Conservation (phyloP, 2,888 invertebrate species). For the Serrognathus titanus region DNA sequence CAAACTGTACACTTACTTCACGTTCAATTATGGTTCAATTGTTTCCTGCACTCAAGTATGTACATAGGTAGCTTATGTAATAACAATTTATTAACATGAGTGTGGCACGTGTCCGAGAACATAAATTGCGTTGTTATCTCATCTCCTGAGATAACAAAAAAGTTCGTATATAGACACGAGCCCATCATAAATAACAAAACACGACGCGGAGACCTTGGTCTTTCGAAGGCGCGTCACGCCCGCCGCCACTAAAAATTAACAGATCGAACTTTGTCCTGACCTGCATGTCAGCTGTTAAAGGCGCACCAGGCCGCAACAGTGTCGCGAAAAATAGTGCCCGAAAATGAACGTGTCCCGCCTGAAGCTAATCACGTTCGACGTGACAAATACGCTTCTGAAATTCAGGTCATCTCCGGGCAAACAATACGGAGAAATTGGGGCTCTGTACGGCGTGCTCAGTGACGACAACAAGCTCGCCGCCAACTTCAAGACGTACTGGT, state of each 20-base stretch:
- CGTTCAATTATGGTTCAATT: no score
- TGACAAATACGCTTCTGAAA: constrained; percentile 78
- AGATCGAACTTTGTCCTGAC: not conserved
- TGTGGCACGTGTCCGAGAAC: no score
- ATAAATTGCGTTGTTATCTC: no score
- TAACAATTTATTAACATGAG: no score
- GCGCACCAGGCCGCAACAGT: not conserved
- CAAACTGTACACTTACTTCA: no score
- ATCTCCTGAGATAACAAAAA: no score
- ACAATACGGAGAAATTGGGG: constrained; percentile 70
- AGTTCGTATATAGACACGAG: not conserved
- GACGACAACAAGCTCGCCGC: constrained; percentile 56
- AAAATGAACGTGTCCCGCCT: constrained; percentile 52
- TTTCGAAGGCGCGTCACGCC: not conserved
- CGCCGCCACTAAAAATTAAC: no score
- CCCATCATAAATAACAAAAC: not conserved
- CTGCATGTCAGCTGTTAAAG: not conserved
- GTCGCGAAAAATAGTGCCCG: not conserved
- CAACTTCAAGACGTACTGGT: constrained; percentile 66
- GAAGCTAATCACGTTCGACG: constrained; percentile 79
- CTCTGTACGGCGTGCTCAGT: constrained; percentile 63
- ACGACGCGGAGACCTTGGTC: not conserved
- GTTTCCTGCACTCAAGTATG: no score
- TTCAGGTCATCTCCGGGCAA: constrained; percentile 68
- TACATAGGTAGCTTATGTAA: no score